Percentiles rank a stretch among this genome's conserved stretches.
phyloP scores from a whole-genome alignment of 2,113 vertebrate genomes.

The Oceanites oceanicus region DNA sequence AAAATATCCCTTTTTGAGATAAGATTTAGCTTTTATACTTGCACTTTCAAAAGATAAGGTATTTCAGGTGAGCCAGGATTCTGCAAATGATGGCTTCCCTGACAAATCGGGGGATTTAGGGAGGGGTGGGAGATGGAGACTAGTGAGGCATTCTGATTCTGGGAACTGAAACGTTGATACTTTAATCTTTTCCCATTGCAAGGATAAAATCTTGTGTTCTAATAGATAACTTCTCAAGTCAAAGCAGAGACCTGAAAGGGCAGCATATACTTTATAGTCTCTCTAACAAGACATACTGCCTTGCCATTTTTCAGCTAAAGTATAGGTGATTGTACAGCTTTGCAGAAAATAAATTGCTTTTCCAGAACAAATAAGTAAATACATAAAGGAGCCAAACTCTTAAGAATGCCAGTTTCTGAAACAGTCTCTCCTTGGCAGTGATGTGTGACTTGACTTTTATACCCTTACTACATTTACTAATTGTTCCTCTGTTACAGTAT shows the following conservation, averaged over 20 bases:
- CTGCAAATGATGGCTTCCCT: background rate
- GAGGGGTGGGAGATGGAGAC: background rate
- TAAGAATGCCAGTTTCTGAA: background rate
- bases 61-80: constrained; percentile 63
- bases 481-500: background rate
- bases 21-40: background rate
- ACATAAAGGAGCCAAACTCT: background rate
- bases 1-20: background rate
- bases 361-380: background rate
- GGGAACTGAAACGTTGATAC: background rate
- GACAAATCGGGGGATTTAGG: background rate
- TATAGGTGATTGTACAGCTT: constrained; percentile 15
- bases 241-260: constrained; percentile 47
- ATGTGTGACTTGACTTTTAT: background rate
- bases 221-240: constrained; percentile 33
- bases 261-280: constrained; percentile 3
- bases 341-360: background rate
- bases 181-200: background rate
- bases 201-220: constrained; percentile 13
- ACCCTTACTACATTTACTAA: background rate
- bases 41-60: constrained; percentile 34
- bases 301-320: constrained; percentile 22
- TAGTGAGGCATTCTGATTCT: background rate
- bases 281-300: constrained; percentile 18
- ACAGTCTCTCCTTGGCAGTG: background rate